Evolutionary conservation across 2,888 invertebrate species (phyloP), one percentile per base, ranked within the genome.

Genomic region (Leucozona laternaria): DNA sequence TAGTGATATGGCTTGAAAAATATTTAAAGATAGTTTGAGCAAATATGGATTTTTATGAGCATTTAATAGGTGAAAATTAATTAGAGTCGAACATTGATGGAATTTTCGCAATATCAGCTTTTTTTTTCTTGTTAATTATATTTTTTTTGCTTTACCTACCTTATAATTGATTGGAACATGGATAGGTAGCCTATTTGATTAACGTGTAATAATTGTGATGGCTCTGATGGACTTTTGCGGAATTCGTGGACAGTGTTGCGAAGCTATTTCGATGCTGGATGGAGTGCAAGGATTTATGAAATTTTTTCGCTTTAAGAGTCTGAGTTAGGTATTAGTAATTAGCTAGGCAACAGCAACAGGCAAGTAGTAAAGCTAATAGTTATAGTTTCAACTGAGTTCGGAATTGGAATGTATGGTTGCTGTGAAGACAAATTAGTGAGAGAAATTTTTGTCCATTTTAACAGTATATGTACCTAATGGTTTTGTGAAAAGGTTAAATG

Each of bases 31-130:
- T 70, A 64, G 68, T 40, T 55, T 50, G 50, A 71, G 77, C 86
- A 86, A 81, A 82, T 86, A 86, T 86, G 86, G 86, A 82, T 86
- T 82, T 83, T 82, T 78, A 86, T 82, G 86, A 86, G 86, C 86
- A 78, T 86, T 79, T 79, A 82, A 75, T 82, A 86, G 78, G 86
- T 86, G 82, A 82, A 86, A 86, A 86, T 86, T 78, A 82, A 86
- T 86, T 86, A 82, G 55, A 82, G 50, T 58, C 78, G 66, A 85
- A 77, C 81, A 85, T 81, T 81, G 85, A 85, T 81, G 64, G 82
- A 78, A 86, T 86, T 79, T 70, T 73, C 79, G 86, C 64, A 66
- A 80, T 80, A 76, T 53, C 70, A 48, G 53, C 62, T 57, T 57
- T 48, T 43, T 28, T 28, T 13, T 48, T 28, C 10, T 60, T 60